phyloP scores from a whole-genome alignment of 1,140 invertebrate genomes.

The Dufourea novaeangliae region DNA sequence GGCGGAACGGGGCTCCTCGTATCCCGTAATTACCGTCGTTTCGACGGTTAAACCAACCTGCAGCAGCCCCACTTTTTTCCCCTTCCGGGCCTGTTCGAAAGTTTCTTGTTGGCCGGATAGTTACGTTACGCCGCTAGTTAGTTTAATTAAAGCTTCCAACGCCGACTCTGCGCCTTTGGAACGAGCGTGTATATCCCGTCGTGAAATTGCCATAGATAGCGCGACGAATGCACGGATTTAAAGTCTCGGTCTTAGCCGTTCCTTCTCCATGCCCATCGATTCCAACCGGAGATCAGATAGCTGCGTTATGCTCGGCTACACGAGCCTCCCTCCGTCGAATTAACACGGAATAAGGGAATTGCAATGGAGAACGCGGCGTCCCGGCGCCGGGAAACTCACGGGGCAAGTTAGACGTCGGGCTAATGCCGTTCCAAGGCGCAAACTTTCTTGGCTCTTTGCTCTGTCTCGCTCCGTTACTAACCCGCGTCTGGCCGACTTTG shows the following conservation, averaged over 20 bases:
- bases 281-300: constrained; percentile 13
- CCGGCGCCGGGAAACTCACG: not conserved
- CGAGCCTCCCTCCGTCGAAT: constrained; percentile 22
- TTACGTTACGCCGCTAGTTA: not conserved
- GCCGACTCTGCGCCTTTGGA: too few species aligned
- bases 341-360: constrained; percentile 22
- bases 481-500: not conserved
- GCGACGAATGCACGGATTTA: not conserved
- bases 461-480: not conserved
- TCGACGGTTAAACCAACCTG: constrained; percentile 1
- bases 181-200: too few species aligned
- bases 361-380: not conserved
- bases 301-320: constrained; percentile 3
- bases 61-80: too few species aligned
- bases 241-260: not conserved
- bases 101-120: not conserved
- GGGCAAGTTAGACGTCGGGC: constrained; percentile 22
- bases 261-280: constrained; percentile 9
- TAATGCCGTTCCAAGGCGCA: constrained; percentile 23
- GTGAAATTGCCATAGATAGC: constrained; percentile 12
- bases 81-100: not conserved
- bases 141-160: constrained; percentile 42
- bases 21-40: constrained; percentile 29
- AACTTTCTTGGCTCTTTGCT: not conserved
- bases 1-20: not conserved